Percentiles rank a stretch among this genome's conserved stretches.
Evolutionary conservation across 2,888 invertebrate genomes (phyloP).

Genomic region (Eupithecia vulgata): DNA sequence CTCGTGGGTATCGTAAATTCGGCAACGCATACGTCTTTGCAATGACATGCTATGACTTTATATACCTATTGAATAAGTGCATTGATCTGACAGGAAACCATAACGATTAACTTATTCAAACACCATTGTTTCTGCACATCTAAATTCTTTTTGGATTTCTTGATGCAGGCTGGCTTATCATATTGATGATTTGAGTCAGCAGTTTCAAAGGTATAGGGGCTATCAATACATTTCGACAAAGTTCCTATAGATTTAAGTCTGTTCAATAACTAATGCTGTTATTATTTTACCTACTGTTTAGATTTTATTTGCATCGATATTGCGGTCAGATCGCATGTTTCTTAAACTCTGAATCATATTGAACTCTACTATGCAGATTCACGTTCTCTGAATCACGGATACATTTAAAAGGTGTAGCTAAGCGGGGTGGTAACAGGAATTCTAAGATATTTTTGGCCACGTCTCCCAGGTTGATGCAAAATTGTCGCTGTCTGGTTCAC

Average conservation of each 20-base stretch:
- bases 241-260: conserved; percentile 7
- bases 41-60: conserved; percentile 41
- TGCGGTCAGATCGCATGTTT: conserved; percentile 29
- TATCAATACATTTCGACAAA: background rate
- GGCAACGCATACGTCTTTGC: conserved; percentile 39
- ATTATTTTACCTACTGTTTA: conserved; percentile 8
- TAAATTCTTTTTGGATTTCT: conserved; percentile 33
- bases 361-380: conserved; percentile 42
- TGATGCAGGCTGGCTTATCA: conserved; percentile 15
- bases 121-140: conserved; percentile 43
- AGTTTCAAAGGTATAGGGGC: background rate
- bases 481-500: conserved; percentile 52
- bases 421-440: conserved; percentile 45
- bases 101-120: conserved; percentile 40
- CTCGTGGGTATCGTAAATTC: conserved; percentile 39
- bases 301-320: conserved; percentile 11
- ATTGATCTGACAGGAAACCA: conserved; percentile 46
- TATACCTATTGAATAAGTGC: conserved; percentile 44
- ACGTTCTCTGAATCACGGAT: conserved; percentile 55
- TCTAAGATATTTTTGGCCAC: conserved; percentile 66
- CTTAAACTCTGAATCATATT: conserved; percentile 47
- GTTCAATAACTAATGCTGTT: conserved; percentile 9
- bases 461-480: conserved; percentile 69
- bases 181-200: conserved; percentile 13
- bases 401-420: conserved; percentile 37